Base-by-base conservation (phyloP, 2,888 invertebrate species). In the Empis stercorea region DNA sequence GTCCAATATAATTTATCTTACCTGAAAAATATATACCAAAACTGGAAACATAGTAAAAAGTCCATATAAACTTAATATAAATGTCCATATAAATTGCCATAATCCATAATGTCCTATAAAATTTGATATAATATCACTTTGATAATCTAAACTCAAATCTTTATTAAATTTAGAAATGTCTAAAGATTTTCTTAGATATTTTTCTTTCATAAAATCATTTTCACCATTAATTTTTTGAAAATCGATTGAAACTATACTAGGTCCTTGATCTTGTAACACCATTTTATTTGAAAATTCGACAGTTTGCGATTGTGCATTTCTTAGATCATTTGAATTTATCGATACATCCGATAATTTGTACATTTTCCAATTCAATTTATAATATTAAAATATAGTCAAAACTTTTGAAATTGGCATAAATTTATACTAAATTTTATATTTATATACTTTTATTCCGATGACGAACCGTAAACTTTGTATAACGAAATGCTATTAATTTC, bases 1-100 rank as follows among this genome's bases (percentile, higher is more conserved):
- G n/a, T n/a, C n/a, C n/a, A n/a, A n/a, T n/a, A n/a, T n/a, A n/a
- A n/a, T n/a, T n/a, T n/a, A n/a, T n/a, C 63, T 64, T 55, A 69
- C 68, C 56, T 68, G 67, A 56, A 80, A 79, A 2, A 78, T 77
- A 48, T 75, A 74, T 7, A 72, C 68, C 61, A 77, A 76, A 52
- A 79, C 78, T 60, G 79, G 79, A 70, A 77, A 77, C 27, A 78
- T 79, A 59, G 75, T 76, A 17, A 75, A 75, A 51, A 78, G 68
- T 64, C 78, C 78, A 61, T 75, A 73, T n/a, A 76, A 61, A 4
- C 78, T 75, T 43, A 79, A 60, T 10, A 77, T 58, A 52, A 75
- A 68, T 14, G 76, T 75, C 59, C 77, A 72, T 44, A 68, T 57
- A 27, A 73, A 61, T 60, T 80, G 80, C 79, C 79, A 80, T 48